Conservation (phyloP, 2,113 vertebrate species). For the Colius striatus region DNA sequence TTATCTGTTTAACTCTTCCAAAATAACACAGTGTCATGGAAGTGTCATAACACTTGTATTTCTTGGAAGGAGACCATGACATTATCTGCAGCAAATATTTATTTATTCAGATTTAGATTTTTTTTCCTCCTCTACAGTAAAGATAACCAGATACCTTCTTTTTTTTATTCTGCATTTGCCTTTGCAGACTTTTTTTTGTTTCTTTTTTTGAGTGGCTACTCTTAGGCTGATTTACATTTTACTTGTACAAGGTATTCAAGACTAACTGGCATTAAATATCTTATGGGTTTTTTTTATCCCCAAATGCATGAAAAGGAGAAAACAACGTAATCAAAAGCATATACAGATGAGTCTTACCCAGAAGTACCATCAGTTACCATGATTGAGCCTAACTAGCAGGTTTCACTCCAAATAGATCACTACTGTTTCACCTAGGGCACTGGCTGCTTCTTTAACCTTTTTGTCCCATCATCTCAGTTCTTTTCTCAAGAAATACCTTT, state of each 20-base stretch:
- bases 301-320: not conserved
- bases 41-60: not conserved
- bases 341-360: not conserved
- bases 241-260: not conserved
- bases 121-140: not conserved
- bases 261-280: not conserved
- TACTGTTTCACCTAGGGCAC: not conserved
- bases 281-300: not conserved
- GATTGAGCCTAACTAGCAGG: not conserved
- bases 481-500: not conserved
- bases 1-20: not conserved
- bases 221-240: not conserved
- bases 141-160: not conserved
- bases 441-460: not conserved
- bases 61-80: not conserved
- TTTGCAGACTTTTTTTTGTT: not conserved
- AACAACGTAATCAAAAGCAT: not conserved
- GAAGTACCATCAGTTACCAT: not conserved
- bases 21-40: not conserved
- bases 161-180: not conserved
- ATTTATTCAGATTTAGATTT: not conserved
- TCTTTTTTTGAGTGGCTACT: not conserved
- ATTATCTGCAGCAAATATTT: not conserved
- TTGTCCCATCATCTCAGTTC: not conserved
- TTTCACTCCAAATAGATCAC: not conserved